phyloP scores from a whole-genome alignment of 2,888 invertebrate species.

The Philereme transversata region DNA sequence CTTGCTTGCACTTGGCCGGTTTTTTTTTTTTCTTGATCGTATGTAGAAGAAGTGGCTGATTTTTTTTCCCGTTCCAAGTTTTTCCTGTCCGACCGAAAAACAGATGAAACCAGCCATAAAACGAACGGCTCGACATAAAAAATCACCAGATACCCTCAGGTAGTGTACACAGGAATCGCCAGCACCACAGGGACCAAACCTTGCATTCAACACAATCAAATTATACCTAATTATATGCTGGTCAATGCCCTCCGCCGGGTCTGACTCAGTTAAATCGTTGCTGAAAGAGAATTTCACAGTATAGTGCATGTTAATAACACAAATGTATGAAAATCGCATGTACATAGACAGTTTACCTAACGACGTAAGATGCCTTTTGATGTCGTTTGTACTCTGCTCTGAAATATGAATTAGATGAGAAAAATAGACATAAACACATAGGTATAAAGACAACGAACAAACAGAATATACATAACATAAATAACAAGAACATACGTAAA shows the following conservation, averaged over 20 bases:
- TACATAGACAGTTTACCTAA: constrained; percentile 64
- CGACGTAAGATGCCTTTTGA: constrained; percentile 59
- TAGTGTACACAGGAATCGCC: constrained; percentile 43
- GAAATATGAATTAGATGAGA: constrained; percentile 58
- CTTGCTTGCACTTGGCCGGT: no score
- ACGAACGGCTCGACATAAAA: constrained; percentile 33
- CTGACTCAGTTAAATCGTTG: constrained; percentile 69
- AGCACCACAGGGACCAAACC: constrained; percentile 49
- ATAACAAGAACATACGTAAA: constrained; percentile 19
- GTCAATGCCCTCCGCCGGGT: constrained; percentile 58
- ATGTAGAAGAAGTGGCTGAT: no score
- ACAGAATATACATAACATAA: constrained; percentile 25
- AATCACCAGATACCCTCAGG: constrained; percentile 28
- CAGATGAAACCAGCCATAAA: not conserved
- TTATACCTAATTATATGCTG: constrained; percentile 74
- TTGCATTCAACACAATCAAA: constrained; percentile 46
- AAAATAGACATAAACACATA: constrained; percentile 21
- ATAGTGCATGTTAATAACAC: constrained; percentile 53
- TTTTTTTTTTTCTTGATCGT: no score
- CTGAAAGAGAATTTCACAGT: constrained; percentile 72
- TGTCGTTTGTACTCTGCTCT: constrained; percentile 57
- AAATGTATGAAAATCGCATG: constrained; percentile 35
- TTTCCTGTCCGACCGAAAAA: not conserved
- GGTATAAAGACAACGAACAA: constrained; percentile 10
- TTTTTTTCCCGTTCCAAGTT: not conserved